phyloP scores from a whole-genome alignment of 35 echinoderm and acorn worm genomes.

The Ptychodera flava region DNA sequence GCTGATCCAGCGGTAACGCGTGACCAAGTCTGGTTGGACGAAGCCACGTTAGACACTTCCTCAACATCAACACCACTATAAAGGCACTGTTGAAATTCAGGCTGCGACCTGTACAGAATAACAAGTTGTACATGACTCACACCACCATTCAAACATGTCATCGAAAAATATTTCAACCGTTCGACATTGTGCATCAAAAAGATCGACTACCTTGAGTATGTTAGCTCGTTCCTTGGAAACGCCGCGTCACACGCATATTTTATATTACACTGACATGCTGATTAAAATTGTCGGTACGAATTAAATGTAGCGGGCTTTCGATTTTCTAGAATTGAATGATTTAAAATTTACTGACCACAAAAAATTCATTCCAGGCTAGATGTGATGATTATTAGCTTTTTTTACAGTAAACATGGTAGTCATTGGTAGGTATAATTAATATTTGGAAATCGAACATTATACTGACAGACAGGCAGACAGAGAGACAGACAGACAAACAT shows the following conservation, averaged over 20 bases:
- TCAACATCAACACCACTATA: conserved; percentile 67
- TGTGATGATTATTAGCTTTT: too few relatives aligned
- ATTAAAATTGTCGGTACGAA: not conserved
- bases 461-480: too few relatives aligned
- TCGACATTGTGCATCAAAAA: not conserved
- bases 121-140: not conserved
- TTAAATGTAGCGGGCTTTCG: too few relatives aligned
- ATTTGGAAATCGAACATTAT: too few relatives aligned
- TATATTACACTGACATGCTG: not conserved
- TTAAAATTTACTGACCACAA: too few relatives aligned
- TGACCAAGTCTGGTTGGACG: conserved; percentile 57
- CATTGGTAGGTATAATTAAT: too few relatives aligned
- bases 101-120: conserved; percentile 39
- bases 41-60: conserved; percentile 73
- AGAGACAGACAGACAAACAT: too few relatives aligned
- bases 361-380: too few relatives aligned
- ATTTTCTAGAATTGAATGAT: too few relatives aligned
- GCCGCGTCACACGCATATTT: not conserved
- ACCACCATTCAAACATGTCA: not conserved
- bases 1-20: conserved; percentile 75
- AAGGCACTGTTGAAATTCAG: conserved; percentile 85
- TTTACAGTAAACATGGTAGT: too few relatives aligned
- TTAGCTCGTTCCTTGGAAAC: not conserved
- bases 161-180: not conserved
- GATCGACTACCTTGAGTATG: not conserved